Conservation (phyloP, 2,113 vertebrate genomes). For the Corythornis madagascariensis region DNA sequence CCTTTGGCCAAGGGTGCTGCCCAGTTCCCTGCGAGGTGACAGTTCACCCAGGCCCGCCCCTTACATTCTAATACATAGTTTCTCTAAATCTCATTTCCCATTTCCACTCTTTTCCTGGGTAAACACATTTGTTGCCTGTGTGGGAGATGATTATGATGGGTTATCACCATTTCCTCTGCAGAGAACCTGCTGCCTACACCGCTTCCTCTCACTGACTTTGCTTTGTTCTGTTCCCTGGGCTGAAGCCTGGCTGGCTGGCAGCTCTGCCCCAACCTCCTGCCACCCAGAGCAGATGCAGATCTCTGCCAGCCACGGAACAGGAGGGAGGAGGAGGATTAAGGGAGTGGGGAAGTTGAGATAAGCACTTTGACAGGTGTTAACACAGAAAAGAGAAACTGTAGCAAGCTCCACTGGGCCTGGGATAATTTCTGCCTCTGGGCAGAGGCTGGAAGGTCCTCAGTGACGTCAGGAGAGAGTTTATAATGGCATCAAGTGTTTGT, state of each 20-base stretch:
- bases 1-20: neutral
- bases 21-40: neutral
- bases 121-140: neutral
- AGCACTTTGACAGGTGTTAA: neutral
- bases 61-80: neutral
- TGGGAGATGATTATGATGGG: neutral
- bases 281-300: neutral
- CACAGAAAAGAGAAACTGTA: neutral
- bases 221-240: neutral
- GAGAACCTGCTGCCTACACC: neutral
- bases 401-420: neutral
- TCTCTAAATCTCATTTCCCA: neutral
- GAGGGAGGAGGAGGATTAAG: neutral
- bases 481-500: neutral
- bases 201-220: neutral
- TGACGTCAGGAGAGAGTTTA: neutral
- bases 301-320: neutral
- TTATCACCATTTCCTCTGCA: neutral
- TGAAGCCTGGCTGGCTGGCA: neutral
- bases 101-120: neutral
- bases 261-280: neutral
- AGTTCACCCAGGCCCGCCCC: neutral
- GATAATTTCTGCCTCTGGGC: conserved; percentile 1
- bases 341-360: neutral
- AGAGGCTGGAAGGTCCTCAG: neutral